Base-by-base conservation (phyloP, 2,797 vertebrate species). In the Dipus sagitta region DNA sequence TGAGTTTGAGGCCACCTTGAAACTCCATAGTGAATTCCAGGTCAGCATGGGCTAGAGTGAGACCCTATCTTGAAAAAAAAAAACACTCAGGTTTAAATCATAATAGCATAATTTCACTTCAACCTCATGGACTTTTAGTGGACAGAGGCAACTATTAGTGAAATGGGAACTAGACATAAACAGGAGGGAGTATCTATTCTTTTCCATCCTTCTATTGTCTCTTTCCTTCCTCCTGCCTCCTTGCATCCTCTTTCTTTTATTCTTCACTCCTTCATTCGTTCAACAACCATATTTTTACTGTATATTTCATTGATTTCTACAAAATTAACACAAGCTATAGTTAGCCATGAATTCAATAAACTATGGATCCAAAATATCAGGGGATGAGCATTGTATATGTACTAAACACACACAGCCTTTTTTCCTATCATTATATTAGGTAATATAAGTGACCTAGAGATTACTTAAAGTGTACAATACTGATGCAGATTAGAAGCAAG, bases 301-400 rank as follows among this genome's bases (percentile, higher is more conserved):
- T 52, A 42, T 47, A 90, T 86, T 94, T 87, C 52, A 90, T 75
- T 81, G 58, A 52, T 42, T 78, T 83, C 68, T 75, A 71, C 38
- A 72, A 72, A 84, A 32, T 64, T 84, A 67, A 68, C 74, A 47
- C 81, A 92, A 92, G 42, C 34, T 8, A 42, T n/a, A 42, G 75
- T 86, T 75, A 62, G 67, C 75, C 90, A 79, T 64, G 54, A 85
- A 79, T 79, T 34, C 74, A 85, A 60, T 52, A 74, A 86, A 86
- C 75, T 42, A 85, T 30, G 38, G 64, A 85, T 42, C 32, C 68
- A 85, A 75, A 67, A 67, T 62, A 77, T 38, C 72, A 47, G 0
- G 11, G 18, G 32, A 38, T 28, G 32, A 76, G 62, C 47, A 72
- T 18, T 38, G 42, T 23, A 64, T 52, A 65, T 86, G 54, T 79